Percentiles rank a stretch among this genome's conserved stretches.
phyloP scores from a whole-genome alignment of 2,888 invertebrate species.

The Meteorus colon region DNA sequence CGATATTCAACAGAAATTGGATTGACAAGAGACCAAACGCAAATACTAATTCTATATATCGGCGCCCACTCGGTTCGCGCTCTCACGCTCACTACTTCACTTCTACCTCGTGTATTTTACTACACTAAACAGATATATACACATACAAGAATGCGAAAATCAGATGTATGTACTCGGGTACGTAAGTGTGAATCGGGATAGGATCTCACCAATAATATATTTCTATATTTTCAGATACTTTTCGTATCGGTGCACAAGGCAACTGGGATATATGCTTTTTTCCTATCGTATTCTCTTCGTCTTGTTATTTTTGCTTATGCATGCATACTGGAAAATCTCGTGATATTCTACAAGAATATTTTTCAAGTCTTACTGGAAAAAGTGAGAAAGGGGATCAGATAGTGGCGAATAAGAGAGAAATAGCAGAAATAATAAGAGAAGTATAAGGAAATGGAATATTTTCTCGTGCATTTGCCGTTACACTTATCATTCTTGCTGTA shows the following conservation, averaged over 20 bases:
- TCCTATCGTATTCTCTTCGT: not conserved
- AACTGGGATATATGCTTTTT: not conserved
- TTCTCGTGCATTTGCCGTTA: constrained; percentile 10
- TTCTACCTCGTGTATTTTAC: no score
- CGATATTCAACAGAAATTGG: constrained; percentile 54
- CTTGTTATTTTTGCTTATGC: constrained; percentile 20
- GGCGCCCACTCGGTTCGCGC: not conserved
- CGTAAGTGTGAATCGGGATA: constrained; percentile 29
- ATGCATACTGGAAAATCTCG: not conserved
- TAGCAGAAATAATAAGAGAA: constrained; percentile 16
- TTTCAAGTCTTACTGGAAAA: not conserved
- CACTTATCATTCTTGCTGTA: not conserved
- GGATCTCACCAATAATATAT: constrained; percentile 35
- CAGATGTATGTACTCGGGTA: not conserved
- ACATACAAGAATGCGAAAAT: not conserved
- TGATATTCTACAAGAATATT: constrained; percentile 14
- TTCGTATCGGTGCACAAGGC: constrained; percentile 35
- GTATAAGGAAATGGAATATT: constrained; percentile 45
- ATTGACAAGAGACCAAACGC: constrained; percentile 53
- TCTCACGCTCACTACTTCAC: no score
- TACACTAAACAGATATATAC: constrained; percentile 1
- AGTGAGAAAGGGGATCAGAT: not conserved
- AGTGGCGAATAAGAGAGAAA: constrained; percentile 3
- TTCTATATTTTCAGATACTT: constrained; percentile 41
- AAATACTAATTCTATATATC: constrained; percentile 31